Evolutionary conservation across 1,140 invertebrate genomes (phyloP).

Genomic region (Drosophila sproati): DNA sequence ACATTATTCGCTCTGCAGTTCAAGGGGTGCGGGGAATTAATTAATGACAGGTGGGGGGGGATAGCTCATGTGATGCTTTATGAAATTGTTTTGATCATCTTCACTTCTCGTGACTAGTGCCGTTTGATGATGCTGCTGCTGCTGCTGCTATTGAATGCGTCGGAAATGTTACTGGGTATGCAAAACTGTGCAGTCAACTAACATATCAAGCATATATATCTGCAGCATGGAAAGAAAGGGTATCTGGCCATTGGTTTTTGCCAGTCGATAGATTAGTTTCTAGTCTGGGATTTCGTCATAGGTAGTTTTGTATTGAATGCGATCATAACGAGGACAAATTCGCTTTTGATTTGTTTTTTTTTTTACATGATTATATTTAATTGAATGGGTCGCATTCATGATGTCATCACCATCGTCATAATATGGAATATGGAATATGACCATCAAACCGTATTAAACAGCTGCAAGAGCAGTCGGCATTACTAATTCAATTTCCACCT

Average conservation of each 20-base stretch:
- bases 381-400: slow-evolving; percentile 34
- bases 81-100: slow-evolving; percentile 55
- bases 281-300: background rate
- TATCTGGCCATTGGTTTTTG: background rate
- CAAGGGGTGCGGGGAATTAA: slow-evolving; percentile 1
- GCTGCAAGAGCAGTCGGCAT: slow-evolving; percentile 13
- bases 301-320: slow-evolving; percentile 43
- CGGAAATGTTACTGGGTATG: background rate
- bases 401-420: slow-evolving; percentile 10
- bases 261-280: background rate
- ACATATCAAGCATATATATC: background rate
- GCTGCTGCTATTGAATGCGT: background rate
- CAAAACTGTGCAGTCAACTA: background rate
- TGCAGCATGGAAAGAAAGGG: background rate
- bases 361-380: slow-evolving; percentile 47
- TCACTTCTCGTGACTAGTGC: slow-evolving; percentile 27
- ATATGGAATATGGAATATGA: too few species aligned
- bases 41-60: background rate
- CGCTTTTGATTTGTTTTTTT: slow-evolving; percentile 12
- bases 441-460: slow-evolving; percentile 48
- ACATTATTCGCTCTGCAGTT: background rate
- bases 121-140: slow-evolving; percentile 8
- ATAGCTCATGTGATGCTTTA: slow-evolving; percentile 55
- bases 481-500: slow-evolving; percentile 54
- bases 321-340: slow-evolving; percentile 43